These are phyloP conservation scores for Drepana falcataria DNA, from an alignment of 2,888 invertebrate genomes.

Conservation along the genomic window DNA sequence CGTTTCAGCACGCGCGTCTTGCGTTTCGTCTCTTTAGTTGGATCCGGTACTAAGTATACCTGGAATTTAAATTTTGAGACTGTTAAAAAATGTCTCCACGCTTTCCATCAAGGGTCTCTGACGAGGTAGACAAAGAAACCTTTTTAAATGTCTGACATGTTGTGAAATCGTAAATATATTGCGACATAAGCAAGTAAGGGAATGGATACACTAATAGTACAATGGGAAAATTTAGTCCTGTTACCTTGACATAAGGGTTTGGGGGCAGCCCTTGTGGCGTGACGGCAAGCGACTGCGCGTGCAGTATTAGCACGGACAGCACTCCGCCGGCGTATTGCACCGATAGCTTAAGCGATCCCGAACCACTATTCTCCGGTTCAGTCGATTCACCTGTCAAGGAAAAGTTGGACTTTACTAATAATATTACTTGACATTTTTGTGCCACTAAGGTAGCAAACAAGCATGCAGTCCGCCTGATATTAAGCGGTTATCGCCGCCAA, in stretches of 20 bases:
- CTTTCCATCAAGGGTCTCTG: neutral
- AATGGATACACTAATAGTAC: too few relatives aligned
- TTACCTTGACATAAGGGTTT: slow-evolving; percentile 92
- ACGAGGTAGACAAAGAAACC: too few relatives aligned
- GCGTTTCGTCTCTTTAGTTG: slow-evolving; percentile 93
- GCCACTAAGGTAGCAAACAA: too few relatives aligned
- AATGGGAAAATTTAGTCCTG: neutral
- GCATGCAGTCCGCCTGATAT: too few relatives aligned
- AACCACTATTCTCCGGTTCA: slow-evolving; percentile 55
- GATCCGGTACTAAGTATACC: slow-evolving; percentile 94
- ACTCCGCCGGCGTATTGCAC: slow-evolving; percentile 72
- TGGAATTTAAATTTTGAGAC: slow-evolving; percentile 21
- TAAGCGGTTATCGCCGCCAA: too few relatives aligned
- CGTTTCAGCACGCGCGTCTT: slow-evolving; percentile 96
- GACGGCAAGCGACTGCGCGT: slow-evolving; percentile 91
- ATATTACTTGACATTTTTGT: too few relatives aligned
- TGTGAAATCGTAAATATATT: too few relatives aligned
- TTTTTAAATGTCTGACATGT: too few relatives aligned
- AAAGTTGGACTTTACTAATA: neutral
- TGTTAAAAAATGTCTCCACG: too few relatives aligned
- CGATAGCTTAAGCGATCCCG: slow-evolving; percentile 67
- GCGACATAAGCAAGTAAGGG: too few relatives aligned
- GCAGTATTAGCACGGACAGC: slow-evolving; percentile 81
- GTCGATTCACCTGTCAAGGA: slow-evolving; percentile 37
- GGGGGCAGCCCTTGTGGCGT: slow-evolving; percentile 90